phyloP scores from a whole-genome alignment of 2,888 invertebrate species.

The Acanthosepion pharaonis region DNA sequence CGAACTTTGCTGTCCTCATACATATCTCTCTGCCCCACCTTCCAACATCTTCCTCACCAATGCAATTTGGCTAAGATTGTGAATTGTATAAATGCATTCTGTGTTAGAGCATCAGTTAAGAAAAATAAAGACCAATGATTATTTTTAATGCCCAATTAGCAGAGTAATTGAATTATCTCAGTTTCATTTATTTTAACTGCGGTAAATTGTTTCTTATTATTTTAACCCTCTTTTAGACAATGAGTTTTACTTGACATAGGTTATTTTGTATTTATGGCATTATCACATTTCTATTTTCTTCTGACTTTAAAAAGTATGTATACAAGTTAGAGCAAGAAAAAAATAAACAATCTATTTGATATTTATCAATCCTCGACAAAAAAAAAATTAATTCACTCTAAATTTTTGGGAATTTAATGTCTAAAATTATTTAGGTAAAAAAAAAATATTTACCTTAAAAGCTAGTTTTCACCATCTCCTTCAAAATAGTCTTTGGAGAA shows the following conservation, averaged over 20 bases:
- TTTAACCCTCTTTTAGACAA: not conserved
- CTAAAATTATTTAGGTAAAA: no score
- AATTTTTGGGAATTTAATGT: no score
- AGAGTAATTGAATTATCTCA: not conserved
- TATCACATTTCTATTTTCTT: no score
- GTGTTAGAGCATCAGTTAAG: not conserved
- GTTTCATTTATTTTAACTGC: not conserved
- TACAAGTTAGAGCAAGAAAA: no score
- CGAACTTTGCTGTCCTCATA: not conserved
- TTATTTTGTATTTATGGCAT: not conserved
- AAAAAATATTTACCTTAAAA: no score
- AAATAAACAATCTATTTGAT: no score
- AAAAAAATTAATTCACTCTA: no score
- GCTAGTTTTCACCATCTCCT: no score
- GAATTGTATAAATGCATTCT: not conserved
- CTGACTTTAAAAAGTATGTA: no score
- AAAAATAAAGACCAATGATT: not conserved
- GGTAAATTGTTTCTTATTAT: not conserved
- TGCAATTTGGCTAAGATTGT: no score
- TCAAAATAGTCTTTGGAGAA: no score
- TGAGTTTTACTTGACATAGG: not conserved
- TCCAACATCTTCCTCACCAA: not conserved
- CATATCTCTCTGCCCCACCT: not conserved
- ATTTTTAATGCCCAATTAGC: not conserved
- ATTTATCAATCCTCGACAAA: no score